Evolutionary conservation across 2,888 invertebrate genomes (phyloP).

Genomic region (Sthenelais limicola): DNA sequence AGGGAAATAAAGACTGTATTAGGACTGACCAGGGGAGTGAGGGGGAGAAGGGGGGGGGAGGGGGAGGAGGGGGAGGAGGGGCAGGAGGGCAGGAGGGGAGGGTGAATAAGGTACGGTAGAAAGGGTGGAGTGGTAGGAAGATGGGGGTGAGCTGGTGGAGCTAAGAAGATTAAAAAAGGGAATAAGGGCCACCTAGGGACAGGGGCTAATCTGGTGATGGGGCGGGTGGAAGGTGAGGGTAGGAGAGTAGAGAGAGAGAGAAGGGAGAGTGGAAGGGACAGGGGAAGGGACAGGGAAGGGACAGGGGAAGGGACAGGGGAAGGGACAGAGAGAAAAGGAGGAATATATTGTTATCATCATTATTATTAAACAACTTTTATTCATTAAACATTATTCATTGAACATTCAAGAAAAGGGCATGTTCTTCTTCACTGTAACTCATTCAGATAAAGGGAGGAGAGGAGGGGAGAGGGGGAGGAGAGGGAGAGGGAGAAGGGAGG

Average conservation of each 20-base stretch:
- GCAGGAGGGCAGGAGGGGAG: neutral
- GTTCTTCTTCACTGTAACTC: too few relatives aligned
- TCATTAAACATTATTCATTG: too few relatives aligned
- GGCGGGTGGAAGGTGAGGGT: neutral
- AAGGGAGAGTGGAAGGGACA: neutral
- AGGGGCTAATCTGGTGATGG: neutral
- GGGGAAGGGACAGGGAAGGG: neutral
- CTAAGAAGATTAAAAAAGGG: too few relatives aligned
- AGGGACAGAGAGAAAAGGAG: constrained; percentile 40
- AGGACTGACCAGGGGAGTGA: too few relatives aligned
- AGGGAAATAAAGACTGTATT: too few relatives aligned
- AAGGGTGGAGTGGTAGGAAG: neutral
- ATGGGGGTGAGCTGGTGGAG: neutral
- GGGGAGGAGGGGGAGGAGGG: neutral
- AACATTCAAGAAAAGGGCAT: too few relatives aligned
- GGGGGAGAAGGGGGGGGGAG: neutral
- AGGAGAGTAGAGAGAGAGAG: neutral
- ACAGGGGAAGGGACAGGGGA: neutral
- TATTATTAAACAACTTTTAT: too few relatives aligned
- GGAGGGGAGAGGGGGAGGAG: too few relatives aligned
- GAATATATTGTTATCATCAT: too few relatives aligned
- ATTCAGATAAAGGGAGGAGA: too few relatives aligned
- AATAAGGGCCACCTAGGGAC: constrained; percentile 30
- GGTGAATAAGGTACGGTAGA: neutral
- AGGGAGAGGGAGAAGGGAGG: constrained; percentile 40